Percentiles rank a stretch among this genome's conserved stretches.
Conservation (phyloP, 2,797 vertebrate genomes). For the Botia almorhae region DNA sequence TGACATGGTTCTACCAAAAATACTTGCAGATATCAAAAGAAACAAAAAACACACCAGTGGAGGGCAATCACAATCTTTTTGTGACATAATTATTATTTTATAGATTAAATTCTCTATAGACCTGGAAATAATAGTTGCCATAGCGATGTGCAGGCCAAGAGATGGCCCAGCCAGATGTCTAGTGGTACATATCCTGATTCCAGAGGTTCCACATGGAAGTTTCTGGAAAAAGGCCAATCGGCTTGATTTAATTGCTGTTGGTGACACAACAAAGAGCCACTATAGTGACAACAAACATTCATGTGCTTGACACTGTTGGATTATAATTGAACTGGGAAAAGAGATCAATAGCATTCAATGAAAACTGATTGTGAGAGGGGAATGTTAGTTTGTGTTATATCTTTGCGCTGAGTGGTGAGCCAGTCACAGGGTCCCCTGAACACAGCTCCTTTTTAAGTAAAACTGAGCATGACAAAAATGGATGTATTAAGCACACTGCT, state of each 20-base stretch:
- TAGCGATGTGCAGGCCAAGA: conserved; percentile 70
- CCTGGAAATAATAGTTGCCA: conserved; percentile 51
- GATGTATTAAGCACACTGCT: conserved; percentile 75
- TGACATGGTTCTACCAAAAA: background rate
- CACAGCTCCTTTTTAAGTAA: conserved; percentile 77
- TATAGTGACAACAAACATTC: conserved; percentile 82
- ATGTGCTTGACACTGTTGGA: conserved; percentile 78
- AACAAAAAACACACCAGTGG: background rate
- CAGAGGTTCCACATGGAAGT: conserved; percentile 71
- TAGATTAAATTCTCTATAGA: conserved; percentile 74
- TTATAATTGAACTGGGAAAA: conserved; percentile 71
- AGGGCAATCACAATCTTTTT: background rate
- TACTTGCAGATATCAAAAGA: too few species aligned
- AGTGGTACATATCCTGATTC: conserved; percentile 78
- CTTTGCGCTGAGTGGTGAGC: conserved; percentile 5
- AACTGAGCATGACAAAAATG: conserved; percentile 79
- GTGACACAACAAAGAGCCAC: conserved; percentile 78
- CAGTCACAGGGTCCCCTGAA: background rate
- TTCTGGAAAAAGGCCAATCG: conserved; percentile 71
- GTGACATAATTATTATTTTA: conserved; percentile 80
- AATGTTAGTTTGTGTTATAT: conserved; percentile 47
- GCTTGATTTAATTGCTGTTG: conserved; percentile 81
- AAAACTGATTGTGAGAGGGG: conserved; percentile 78
- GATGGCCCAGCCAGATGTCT: conserved; percentile 65
- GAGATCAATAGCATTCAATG: conserved; percentile 82